Evolutionary conservation across 2,888 invertebrate species (phyloP).

Genomic region (Cabera pusaria): DNA sequence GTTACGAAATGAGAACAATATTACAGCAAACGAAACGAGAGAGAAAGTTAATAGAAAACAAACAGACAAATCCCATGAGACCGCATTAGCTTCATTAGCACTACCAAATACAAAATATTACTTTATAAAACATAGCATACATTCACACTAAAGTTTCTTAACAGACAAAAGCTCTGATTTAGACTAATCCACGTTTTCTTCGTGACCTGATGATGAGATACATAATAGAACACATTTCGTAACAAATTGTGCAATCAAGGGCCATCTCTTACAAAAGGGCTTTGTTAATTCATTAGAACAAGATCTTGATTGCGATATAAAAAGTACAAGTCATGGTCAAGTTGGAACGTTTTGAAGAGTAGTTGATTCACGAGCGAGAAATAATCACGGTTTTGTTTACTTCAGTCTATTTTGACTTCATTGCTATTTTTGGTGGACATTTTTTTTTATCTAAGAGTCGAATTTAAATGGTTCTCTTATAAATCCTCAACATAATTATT

Average conservation of each 20-base stretch:
- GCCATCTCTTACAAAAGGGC: conserved; percentile 24
- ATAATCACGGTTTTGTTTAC: too few species aligned
- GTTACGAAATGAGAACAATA: not conserved
- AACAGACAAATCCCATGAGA: conserved; percentile 12
- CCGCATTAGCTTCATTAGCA: conserved; percentile 16
- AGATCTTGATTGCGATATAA: conserved; percentile 17
- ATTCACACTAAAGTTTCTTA: conserved; percentile 14
- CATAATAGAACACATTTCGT: conserved; percentile 19
- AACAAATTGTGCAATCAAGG: conserved; percentile 23
- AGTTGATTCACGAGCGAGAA: too few species aligned
- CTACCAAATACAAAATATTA: conserved; percentile 3
- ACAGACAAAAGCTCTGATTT: conserved; percentile 18
- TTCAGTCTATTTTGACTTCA: too few species aligned
- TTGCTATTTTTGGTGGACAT: too few species aligned
- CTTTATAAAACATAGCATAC: conserved; percentile 12
- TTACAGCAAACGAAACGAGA: not conserved
- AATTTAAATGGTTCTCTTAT: too few species aligned
- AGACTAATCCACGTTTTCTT: conserved; percentile 24
- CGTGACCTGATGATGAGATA: conserved; percentile 13
- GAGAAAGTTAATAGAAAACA: conserved; percentile 6
- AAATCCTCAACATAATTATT: too few species aligned
- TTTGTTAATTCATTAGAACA: conserved; percentile 24
- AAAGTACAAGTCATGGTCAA: conserved; percentile 16
- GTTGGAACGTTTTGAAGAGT: too few species aligned
- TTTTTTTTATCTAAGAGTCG: too few species aligned